Percentiles rank a stretch among this genome's conserved stretches.
phyloP scores from a whole-genome alignment of 2,113 vertebrate genomes.

The Sphaerodactylus townsendi region DNA sequence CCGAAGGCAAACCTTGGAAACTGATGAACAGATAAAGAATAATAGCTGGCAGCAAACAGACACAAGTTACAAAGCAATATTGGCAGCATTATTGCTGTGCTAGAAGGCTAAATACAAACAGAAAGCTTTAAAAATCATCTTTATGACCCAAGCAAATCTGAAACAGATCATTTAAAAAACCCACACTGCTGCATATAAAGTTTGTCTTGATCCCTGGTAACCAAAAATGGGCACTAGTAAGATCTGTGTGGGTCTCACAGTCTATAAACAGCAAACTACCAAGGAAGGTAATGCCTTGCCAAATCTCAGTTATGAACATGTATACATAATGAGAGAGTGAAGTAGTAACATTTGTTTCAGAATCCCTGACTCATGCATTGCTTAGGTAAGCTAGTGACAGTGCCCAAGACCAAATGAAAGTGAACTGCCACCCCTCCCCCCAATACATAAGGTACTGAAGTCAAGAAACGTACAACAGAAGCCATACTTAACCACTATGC shows the following conservation, averaged over 20 bases:
- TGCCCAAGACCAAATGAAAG: constrained; percentile 20
- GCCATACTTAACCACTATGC: background rate
- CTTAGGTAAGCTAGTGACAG: constrained; percentile 4
- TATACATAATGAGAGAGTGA: constrained; percentile 13
- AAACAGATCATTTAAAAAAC: background rate
- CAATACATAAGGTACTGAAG: background rate
- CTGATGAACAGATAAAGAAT: constrained; percentile 4
- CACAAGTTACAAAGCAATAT: background rate
- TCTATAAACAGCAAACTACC: background rate
- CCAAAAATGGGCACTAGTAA: background rate
- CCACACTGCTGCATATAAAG: background rate
- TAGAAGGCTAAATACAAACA: background rate
- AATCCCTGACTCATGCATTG: constrained; percentile 27
- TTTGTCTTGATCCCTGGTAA: background rate
- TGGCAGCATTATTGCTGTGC: background rate
- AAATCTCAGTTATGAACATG: background rate
- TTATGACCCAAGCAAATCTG: background rate
- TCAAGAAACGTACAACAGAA: background rate
- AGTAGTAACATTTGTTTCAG: constrained; percentile 21
- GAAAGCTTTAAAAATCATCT: background rate
- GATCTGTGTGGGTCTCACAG: background rate
- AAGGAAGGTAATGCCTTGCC: background rate
- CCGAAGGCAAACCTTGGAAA: background rate
- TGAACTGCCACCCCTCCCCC: background rate
- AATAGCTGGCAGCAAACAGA: background rate